Evolutionary conservation across 2,888 invertebrate species (phyloP).

Genomic region (Eupithecia subumbrata): DNA sequence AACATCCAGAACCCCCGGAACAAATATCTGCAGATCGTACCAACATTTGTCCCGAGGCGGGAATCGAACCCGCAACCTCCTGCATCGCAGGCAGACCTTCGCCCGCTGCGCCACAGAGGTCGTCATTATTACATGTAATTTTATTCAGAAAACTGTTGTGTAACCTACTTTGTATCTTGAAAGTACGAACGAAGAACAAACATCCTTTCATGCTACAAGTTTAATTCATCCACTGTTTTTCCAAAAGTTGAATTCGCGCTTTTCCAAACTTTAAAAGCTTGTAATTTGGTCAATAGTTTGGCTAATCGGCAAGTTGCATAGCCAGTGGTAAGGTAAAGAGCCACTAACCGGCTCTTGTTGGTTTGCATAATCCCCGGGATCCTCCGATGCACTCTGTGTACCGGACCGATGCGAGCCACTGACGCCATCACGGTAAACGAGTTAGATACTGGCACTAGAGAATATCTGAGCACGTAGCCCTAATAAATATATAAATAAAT

Average conservation of each 20-base stretch:
- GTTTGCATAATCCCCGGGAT: slow-evolving; percentile 52
- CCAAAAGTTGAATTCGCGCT: neutral
- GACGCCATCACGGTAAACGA: slow-evolving; percentile 21
- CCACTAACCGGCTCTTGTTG: slow-evolving; percentile 51
- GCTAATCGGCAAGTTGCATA: slow-evolving; percentile 45
- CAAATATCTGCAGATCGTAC: too few species aligned
- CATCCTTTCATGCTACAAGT: neutral
- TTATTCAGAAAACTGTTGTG: too few species aligned
- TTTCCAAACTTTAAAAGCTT: neutral
- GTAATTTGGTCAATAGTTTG: neutral
- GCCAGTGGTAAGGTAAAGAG: slow-evolving; percentile 46
- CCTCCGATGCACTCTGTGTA: slow-evolving; percentile 42
- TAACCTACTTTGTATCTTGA: neutral
- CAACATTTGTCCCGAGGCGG: too few species aligned
- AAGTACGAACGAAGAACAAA: neutral
- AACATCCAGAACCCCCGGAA: too few species aligned
- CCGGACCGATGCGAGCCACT: slow-evolving; percentile 20
- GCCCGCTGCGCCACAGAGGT: too few species aligned
- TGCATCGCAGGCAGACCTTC: too few species aligned
- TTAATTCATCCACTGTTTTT: neutral
- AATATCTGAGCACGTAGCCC: neutral
- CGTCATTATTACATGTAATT: too few species aligned
- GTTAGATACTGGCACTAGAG: neutral
- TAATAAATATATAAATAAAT: too few species aligned
- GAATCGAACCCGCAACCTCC: too few species aligned